Base-by-base conservation (phyloP, 2,888 invertebrate species). In the Cremastinae sp. region DNA sequence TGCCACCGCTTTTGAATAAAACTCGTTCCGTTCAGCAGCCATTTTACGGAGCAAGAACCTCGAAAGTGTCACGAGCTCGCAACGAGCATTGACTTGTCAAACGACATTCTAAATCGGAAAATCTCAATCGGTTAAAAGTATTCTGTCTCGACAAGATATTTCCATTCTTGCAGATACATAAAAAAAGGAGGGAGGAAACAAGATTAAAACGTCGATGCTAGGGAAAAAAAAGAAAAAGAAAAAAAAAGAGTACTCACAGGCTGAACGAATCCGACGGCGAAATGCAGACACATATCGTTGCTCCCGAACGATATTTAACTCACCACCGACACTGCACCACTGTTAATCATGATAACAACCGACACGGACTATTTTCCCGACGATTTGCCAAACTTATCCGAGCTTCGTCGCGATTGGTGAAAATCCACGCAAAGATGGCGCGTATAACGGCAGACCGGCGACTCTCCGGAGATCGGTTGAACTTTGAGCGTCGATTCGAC, bases 231-330 rank as follows among this genome's bases (percentile, higher is more conserved):
- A 3, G 22, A 4, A 51, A 34, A 7, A n/a, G 47, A 34, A 28
- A 0, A 16, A 22, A 28, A 2, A 22, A 5, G 8, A 43, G 34
- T 80, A 80, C 80, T 79, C 64, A 80, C 80, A 38, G 77, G 79
- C 68, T 75, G 80, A 73, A 75, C 75, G 77, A 72, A 79, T 80
- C 75, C 80, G 74, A 74, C 72, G 78, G 74, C 53, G 45, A 75
- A 65, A 69, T 72, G 64, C 69, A 64, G 77, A 75, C 78, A 80
- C 80, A 80, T 80, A 79, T 78, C 75, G 77, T 78, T 65, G 61
- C 68, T 56, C 75, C 77, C 75, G 69, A 43, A 78, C 70, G 64
- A 43, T 36, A 53, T 20, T 14, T 64, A 38, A 54, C 14, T 28
- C 66, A 66, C 45, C 45, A 66, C 62, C 70, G 65, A 58, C 80